These are phyloP conservation scores for Eupithecia abbreviata DNA, from an alignment of 2,888 invertebrate genomes.

Conservation along the genomic window DNA sequence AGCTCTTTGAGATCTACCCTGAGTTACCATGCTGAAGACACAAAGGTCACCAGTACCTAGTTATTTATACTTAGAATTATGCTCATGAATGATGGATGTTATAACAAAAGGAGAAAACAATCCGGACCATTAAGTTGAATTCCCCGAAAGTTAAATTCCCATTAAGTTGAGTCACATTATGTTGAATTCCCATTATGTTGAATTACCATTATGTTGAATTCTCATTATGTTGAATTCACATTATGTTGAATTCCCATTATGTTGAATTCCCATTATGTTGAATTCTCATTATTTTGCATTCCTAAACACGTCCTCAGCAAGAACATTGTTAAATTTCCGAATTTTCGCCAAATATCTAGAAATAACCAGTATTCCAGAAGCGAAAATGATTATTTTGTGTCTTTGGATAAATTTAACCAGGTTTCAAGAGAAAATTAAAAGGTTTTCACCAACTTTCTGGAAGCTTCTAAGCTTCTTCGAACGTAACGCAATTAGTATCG, in stretches of 20 bases:
- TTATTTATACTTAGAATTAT: too few relatives aligned
- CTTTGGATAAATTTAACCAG: neutral
- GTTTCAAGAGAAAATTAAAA: neutral
- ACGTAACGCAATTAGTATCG: neutral
- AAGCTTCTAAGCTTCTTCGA: neutral
- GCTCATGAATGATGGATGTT: neutral
- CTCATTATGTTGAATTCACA: too few relatives aligned
- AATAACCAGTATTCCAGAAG: neutral
- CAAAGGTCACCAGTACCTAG: neutral
- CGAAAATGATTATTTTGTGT: neutral
- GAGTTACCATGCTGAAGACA: neutral
- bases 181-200: too few relatives aligned
- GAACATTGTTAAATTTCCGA: neutral
- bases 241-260: too few relatives aligned
- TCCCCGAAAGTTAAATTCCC: too few relatives aligned
- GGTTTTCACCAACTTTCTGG: neutral
- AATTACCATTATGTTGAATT: too few relatives aligned
- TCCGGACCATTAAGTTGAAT: too few relatives aligned
- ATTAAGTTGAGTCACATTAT: too few relatives aligned
- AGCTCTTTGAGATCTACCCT: neutral
- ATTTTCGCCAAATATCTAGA: neutral
- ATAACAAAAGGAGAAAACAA: neutral
- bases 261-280: too few relatives aligned
- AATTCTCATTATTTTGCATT: too few relatives aligned
- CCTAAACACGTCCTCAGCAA: neutral